Evolutionary conservation across 2,113 vertebrate genomes (phyloP), one percentile per base, ranked within the genome.

Genomic region (Sciurus niger): DNA sequence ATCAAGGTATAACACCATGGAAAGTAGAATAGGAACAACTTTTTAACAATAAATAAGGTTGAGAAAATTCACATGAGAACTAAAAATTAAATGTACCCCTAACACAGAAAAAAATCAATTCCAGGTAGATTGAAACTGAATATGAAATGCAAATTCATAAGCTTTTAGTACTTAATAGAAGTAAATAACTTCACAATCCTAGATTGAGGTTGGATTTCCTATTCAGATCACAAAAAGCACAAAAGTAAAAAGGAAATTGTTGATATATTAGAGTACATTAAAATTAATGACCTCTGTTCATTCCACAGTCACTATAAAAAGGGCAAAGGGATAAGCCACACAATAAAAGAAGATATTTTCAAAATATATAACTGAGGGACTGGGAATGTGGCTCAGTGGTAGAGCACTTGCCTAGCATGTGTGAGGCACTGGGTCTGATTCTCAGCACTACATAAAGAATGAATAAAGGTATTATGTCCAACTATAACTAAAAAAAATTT

Each of bases 51-150:
- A 85, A 80, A 85, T 67, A 14, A 60, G 20, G 11, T 20, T 63
- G n/a, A 89, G 24, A 32, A 4, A 46, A 63, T 24, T 78, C 17
- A 51, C 43, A n/a, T 32, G 18, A 82, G 53, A 84, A 85, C 30
- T 43, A 53, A 89, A 40, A 77, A 28, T 82, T 76, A 60, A 40
- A 8, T 60, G n/a, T 5, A 60, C 28, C 30, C 28, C n/a, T 72
- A 73, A 65, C 34, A 78, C 24, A 77, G 77, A 93, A 77, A 95
- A 84, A 95, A 84, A 84, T 46, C 60, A 84, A 72, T 77, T 37
- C 58, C 25, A 55, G 13, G 30, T 67, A 4, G 30, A 34, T 46
- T 76, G 16, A 70, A 85, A 76, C 14, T 58, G 90, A 55, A 63
- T 46, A 9, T 67, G 60, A 72, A 58, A 72, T 43, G 25, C 46